Evolutionary conservation across 2,113 vertebrate species (phyloP).

Genomic region (Pseudopodoces humilis): DNA sequence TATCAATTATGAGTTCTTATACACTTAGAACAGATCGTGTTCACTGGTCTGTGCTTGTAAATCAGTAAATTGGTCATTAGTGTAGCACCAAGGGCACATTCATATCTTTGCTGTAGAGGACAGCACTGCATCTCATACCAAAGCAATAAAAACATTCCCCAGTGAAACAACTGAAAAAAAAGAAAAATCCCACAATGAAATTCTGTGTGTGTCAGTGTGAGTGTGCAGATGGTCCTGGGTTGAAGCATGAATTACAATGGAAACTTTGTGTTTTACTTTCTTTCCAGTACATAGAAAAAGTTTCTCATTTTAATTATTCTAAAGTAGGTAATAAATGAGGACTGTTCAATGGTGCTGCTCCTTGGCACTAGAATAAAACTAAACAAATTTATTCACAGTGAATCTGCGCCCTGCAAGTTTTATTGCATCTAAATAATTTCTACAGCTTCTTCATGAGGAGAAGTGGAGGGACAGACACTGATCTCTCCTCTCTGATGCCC

Average conservation of each 20-base stretch:
- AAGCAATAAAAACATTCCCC: background rate
- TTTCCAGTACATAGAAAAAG: background rate
- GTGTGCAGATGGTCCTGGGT: background rate
- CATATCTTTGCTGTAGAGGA: background rate
- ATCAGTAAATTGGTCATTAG: background rate
- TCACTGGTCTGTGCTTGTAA: background rate
- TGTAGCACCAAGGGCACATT: background rate
- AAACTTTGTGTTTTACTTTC: background rate
- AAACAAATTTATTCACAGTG: background rate
- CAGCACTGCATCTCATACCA: background rate
- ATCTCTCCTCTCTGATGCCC: background rate
- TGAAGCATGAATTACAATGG: background rate
- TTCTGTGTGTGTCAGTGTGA: background rate
- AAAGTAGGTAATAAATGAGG: background rate
- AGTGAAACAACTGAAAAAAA: background rate
- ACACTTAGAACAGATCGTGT: background rate
- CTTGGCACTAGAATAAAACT: background rate
- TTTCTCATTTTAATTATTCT: background rate
- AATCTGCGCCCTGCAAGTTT: background rate
- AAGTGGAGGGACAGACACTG: background rate
- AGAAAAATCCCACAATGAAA: background rate
- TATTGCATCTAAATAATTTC: background rate
- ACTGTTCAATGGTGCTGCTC: background rate
- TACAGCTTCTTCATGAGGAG: background rate
- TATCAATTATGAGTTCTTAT: background rate